These are phyloP conservation scores for Drosophila saltans DNA, from an alignment of 1,140 invertebrate species.

Conservation along the genomic window DNA sequence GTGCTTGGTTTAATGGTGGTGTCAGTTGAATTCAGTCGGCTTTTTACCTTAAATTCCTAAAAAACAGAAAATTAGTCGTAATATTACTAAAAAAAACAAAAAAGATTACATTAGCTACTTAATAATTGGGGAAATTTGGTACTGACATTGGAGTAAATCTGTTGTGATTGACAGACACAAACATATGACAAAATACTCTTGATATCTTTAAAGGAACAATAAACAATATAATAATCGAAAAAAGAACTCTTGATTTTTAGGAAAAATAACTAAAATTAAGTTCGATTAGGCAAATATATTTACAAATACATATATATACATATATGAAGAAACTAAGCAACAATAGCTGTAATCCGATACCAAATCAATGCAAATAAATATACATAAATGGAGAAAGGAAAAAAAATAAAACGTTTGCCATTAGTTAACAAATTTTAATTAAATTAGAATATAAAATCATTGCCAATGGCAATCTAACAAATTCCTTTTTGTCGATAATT, in stretches of 20 bases:
- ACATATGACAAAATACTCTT: too few species aligned
- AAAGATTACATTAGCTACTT: not conserved
- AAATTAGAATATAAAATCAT: conserved; percentile 50
- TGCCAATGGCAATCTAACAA: conserved; percentile 49
- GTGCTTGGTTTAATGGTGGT: not conserved
- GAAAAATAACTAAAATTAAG: not conserved
- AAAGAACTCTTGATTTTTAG: not conserved
- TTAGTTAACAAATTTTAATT: conserved; percentile 38
- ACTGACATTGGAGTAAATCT: too few species aligned
- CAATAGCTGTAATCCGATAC: not conserved
- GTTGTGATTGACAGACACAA: too few species aligned
- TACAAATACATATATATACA: too few species aligned
- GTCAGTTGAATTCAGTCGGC: not conserved
- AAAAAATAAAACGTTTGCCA: not conserved
- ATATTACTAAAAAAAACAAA: too few species aligned
- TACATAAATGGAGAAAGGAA: not conserved
- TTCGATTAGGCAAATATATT: not conserved
- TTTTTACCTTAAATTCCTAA: conserved; percentile 1
- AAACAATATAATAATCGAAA: not conserved
- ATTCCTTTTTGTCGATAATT: conserved; percentile 29
- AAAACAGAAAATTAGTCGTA: not conserved
- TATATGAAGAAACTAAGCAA: not conserved
- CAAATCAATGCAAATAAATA: conserved; percentile 3
- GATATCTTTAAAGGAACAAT: too few species aligned
- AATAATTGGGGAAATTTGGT: not conserved